phyloP scores from a whole-genome alignment of 2,113 vertebrate genomes.

The Notechis scutatus region DNA sequence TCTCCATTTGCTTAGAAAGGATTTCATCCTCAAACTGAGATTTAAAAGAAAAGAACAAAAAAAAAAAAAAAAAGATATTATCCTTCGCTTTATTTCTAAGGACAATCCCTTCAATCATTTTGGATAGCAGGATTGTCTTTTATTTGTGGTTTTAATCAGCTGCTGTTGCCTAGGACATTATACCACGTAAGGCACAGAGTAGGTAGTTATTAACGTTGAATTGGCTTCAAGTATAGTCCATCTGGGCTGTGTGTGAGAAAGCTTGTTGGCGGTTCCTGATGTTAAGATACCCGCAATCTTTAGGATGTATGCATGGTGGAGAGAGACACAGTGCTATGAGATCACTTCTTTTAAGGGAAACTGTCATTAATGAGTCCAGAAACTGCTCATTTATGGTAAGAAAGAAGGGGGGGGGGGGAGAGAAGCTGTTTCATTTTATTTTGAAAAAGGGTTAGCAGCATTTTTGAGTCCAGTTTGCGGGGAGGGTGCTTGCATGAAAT shows the following conservation, averaged over 20 bases:
- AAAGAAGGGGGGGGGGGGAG: slow-evolving; percentile 64
- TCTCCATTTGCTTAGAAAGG: slow-evolving; percentile 63
- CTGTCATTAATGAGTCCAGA: slow-evolving; percentile 91
- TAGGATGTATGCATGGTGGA: slow-evolving; percentile 92
- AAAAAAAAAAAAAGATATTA: neutral
- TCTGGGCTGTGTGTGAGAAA: slow-evolving; percentile 83
- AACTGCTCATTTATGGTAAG: slow-evolving; percentile 97
- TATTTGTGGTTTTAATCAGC: slow-evolving; percentile 75
- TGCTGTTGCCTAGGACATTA: slow-evolving; percentile 81
- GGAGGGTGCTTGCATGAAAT: slow-evolving; percentile 71
- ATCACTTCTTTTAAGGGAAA: slow-evolving; percentile 92
- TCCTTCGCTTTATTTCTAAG: slow-evolving; percentile 19
- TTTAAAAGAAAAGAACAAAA: slow-evolving; percentile 28
- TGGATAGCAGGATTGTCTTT: slow-evolving; percentile 78
- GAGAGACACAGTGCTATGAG: slow-evolving; percentile 90
- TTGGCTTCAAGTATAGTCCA: slow-evolving; percentile 92
- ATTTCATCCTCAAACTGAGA: slow-evolving; percentile 58
- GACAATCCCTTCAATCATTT: slow-evolving; percentile 47
- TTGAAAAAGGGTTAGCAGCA: slow-evolving; percentile 72
- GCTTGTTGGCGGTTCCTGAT: slow-evolving; percentile 86
- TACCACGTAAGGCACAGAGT: slow-evolving; percentile 81
- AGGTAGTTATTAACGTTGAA: slow-evolving; percentile 90
- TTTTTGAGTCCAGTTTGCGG: slow-evolving; percentile 74
- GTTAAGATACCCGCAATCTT: slow-evolving; percentile 95
- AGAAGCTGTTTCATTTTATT: slow-evolving; percentile 72